These are phyloP conservation scores for Melanogrammus aeglefinus DNA, from an alignment of 2,797 vertebrate genomes.

Conservation along the genomic window DNA sequence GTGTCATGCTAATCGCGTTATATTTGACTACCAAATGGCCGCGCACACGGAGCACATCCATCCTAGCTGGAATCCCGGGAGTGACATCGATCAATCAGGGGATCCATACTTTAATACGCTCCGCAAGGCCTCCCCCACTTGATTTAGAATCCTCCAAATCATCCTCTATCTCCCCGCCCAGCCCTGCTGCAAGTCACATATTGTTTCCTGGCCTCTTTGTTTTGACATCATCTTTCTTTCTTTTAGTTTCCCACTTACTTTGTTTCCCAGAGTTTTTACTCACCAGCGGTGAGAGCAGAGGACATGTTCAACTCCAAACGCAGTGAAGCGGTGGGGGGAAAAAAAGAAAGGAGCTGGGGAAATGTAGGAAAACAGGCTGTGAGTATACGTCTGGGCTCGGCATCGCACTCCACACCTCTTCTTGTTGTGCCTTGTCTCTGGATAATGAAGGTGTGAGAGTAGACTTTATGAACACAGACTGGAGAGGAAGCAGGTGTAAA, in stretches of 20 bases:
- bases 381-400: neutral
- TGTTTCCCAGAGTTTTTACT: neutral
- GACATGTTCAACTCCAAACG: neutral
- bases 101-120: conserved; percentile 58
- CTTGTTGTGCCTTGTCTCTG: neutral
- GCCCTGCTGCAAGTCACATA: neutral
- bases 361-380: neutral
- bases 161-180: neutral
- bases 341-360: neutral
- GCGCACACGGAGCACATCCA: conserved; percentile 47
- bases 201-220: neutral
- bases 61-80: conserved; percentile 56
- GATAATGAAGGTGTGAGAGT: too few relatives aligned
- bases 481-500: neutral
- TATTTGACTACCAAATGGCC: conserved; percentile 68
- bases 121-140: conserved; percentile 22
- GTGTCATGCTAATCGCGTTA: conserved; percentile 65
- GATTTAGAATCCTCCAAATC: conserved; percentile 19
- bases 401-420: neutral
- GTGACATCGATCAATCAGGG: conserved; percentile 59
- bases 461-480: too few relatives aligned
- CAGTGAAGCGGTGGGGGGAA: neutral
- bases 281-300: neutral
- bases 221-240: neutral
- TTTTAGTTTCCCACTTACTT: neutral